Base-by-base conservation (phyloP, 2,797 vertebrate genomes). In the Sebastes oblongus region DNA sequence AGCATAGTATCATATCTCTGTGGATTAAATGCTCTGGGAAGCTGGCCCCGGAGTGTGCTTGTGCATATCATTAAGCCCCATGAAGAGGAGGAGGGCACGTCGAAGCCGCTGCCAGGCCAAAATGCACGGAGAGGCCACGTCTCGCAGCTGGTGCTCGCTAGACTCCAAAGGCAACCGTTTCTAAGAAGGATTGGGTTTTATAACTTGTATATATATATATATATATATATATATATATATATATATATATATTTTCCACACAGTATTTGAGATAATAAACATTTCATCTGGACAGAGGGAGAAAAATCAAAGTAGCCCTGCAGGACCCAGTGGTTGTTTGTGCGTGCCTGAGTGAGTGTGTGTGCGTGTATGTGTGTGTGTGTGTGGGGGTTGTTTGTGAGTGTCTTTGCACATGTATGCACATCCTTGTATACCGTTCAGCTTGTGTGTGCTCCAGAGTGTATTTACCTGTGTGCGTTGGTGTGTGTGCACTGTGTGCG, bases 1-100 rank as follows among this genome's bases (percentile, higher is more conserved):
- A 90, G 89, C 88, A 89, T 91, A 91, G 93, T 92, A 92, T 93
- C 90, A 93, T 93, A 94, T 94, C 93, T 92, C 91, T 89, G 90
- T 91, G 94, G 94, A 95, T 95, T 94, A 95, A 94, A 94, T 91
- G 92, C 92, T 94, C 89, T 88, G 90, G 88, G 91, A 93, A 93
- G 85, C 84, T 89, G 93, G 92, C 89, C 90, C 89, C 18, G 50
- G 92, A 89, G 93, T 94, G 94, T 94, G 94, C 92, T 90, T 93
- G 92, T 93, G 93, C 93, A 95, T 94, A 89, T 94, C 90, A 92
- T 95, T 93, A 94, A 89, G 84, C 75, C 78, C 86, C 83, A 85
- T 85, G 85, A 90, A 90, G 92, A 92, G 87, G 87, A 90, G 87
- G 86, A 85, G 85, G 91, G 86, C 85, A 86, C 75, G 62, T 77